Conservation (phyloP, 2,797 vertebrate genomes). For the Todus mexicanus region DNA sequence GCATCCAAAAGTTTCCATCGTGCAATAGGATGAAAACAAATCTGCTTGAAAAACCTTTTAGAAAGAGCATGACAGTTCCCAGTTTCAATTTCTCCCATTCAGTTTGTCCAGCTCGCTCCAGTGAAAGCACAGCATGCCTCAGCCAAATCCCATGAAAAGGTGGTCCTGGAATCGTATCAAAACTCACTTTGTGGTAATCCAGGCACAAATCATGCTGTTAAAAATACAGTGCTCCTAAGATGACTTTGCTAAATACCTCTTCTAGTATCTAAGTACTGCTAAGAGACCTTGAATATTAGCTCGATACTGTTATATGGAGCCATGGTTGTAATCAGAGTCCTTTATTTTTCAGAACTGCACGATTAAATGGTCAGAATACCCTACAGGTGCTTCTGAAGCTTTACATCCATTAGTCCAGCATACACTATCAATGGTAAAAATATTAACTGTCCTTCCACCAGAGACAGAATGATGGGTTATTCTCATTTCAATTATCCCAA, state of each 20-base stretch:
- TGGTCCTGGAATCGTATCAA: background rate
- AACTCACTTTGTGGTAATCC: background rate
- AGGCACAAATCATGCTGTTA: background rate
- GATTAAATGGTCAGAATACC: background rate
- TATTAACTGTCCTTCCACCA: conserved; percentile 1
- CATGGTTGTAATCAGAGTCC: background rate
- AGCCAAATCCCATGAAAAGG: background rate
- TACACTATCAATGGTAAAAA: background rate
- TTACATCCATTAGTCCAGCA: background rate
- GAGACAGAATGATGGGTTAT: conserved; percentile 6
- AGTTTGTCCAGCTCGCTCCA: conserved; percentile 6
- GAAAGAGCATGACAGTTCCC: conserved; percentile 1
- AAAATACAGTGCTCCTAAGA: background rate
- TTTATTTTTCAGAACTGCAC: background rate
- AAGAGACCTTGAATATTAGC: background rate
- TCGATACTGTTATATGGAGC: background rate
- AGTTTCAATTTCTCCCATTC: conserved; percentile 7
- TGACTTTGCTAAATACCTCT: background rate
- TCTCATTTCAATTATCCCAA: conserved; percentile 28
- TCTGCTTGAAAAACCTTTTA: conserved; percentile 2
- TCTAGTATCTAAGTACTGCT: background rate
- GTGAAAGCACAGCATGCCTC: background rate
- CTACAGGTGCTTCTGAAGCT: background rate
- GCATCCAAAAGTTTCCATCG: conserved; percentile 11
- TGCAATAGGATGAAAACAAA: conserved; percentile 40